phyloP scores from a whole-genome alignment of 2,797 vertebrate genomes.

The Sebastes kiyomatsui region DNA sequence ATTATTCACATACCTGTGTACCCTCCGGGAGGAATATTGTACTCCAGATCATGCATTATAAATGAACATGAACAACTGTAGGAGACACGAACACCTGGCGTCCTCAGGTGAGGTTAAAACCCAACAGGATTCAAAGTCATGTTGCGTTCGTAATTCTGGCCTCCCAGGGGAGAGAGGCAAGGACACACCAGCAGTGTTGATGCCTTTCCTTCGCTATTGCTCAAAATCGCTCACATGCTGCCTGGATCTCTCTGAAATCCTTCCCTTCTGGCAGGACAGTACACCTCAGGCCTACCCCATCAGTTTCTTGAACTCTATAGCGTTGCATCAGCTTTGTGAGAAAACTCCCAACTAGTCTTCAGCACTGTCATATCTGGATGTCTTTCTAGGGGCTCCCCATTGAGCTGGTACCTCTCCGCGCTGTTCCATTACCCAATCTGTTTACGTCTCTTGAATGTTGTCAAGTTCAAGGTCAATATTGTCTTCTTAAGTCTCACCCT shows the following conservation, averaged over 20 bases:
- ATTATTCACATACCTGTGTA: conserved; percentile 68
- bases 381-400: conserved; percentile 10
- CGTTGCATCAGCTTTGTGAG: conserved; percentile 46
- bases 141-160: conserved; percentile 54
- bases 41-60: conserved; percentile 66
- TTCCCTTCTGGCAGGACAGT: conserved; percentile 22
- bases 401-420: background rate
- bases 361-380: conserved; percentile 22
- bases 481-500: conserved; percentile 45
- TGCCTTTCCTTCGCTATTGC: background rate
- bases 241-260: conserved; percentile 24
- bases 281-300: conserved; percentile 32
- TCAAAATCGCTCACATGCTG: background rate
- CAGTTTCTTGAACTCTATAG: conserved; percentile 28
- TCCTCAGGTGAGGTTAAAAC: conserved; percentile 64
- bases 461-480: conserved; percentile 51
- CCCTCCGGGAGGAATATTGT: conserved; percentile 50
- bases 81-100: conserved; percentile 48
- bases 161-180: conserved; percentile 38
- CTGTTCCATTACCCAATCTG: conserved; percentile 17
- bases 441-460: conserved; percentile 3
- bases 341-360: conserved; percentile 22
- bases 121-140: conserved; percentile 59
- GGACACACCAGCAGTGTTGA: conserved; percentile 26
- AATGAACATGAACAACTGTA: conserved; percentile 60